Evolutionary conservation across 2,888 invertebrate species (phyloP), one percentile per base, ranked within the genome.

Genomic region (Furcula furcula): DNA sequence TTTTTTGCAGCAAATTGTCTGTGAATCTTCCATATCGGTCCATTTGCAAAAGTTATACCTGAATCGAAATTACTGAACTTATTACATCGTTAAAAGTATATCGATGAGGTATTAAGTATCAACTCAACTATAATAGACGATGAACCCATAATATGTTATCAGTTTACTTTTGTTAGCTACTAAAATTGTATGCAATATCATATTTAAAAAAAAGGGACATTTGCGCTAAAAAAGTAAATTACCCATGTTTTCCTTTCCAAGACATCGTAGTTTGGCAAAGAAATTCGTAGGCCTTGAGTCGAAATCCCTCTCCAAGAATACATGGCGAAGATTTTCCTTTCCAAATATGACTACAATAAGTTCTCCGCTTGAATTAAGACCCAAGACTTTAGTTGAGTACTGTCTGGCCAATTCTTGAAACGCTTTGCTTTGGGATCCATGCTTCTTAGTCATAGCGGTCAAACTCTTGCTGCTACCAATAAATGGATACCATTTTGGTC

Each of bases 21-120:
- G 46, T 93, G 93, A 39, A 91, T 90, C 29, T 87, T 86, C 94
- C 94, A 94, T 13, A 90, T 57, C 1, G 80, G 71, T 0, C 94
- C 94, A 37, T 94, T 94, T 1, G 91, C 88, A 53, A 94, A 94
- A 1, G 94, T 91, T 11, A 94, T 88, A 1, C 94, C 93, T 93
- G 59, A 16, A 71, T n/a, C n/a, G n/a, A n/a, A n/a, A n/a, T n/a
- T n/a, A n/a, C n/a, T n/a, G n/a, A n/a, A n/a, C n/a, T n/a, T n/a
- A n/a, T n/a, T n/a, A n/a, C n/a, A n/a, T n/a, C n/a, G n/a, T n/a
- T n/a, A n/a, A n/a, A n/a, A n/a, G n/a, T n/a, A n/a, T n/a, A n/a
- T n/a, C n/a, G n/a, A n/a, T n/a, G n/a, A n/a, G n/a, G n/a, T n/a
- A n/a, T n/a, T n/a, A n/a, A n/a, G n/a, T n/a, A n/a, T n/a, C n/a